Evolutionary conservation across 2,888 invertebrate genomes (phyloP).

Genomic region (Nomada fabriciana): DNA sequence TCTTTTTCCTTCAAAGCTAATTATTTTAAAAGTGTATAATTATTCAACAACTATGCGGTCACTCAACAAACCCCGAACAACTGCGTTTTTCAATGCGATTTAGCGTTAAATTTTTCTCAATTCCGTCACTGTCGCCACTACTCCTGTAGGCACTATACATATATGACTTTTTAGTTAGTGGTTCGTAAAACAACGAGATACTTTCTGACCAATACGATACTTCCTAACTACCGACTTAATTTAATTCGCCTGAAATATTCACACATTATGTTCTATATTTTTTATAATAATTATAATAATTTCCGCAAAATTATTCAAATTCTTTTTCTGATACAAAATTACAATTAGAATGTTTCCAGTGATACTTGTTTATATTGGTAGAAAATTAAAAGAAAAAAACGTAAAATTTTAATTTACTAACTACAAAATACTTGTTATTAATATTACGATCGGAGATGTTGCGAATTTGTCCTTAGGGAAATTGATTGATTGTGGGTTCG

Average conservation of each 20-base stretch:
- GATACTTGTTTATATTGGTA: too few species aligned
- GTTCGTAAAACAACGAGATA: neutral
- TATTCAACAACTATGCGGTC: slow-evolving; percentile 7
- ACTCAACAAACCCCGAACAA: slow-evolving; percentile 20
- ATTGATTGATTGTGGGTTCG: too few species aligned
- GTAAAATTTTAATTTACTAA: too few species aligned
- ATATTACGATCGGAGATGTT: too few species aligned
- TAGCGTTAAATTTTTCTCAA: slow-evolving; percentile 21
- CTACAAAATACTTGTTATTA: too few species aligned
- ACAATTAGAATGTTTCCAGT: too few species aligned
- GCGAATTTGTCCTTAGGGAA: too few species aligned
- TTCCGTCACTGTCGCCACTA: slow-evolving; percentile 29
- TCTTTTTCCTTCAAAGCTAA: slow-evolving; percentile 23
- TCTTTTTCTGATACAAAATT: too few species aligned
- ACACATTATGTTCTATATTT: too few species aligned
- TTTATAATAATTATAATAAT: too few species aligned
- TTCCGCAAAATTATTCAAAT: too few species aligned
- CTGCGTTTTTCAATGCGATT: slow-evolving; percentile 14
- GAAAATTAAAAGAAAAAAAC: too few species aligned
- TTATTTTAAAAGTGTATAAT: slow-evolving; percentile 8
- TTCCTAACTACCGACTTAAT: neutral
- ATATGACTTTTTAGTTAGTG: slow-evolving; percentile 3
- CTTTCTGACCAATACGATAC: neutral
- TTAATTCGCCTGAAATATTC: neutral
- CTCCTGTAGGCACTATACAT: neutral